phyloP scores from a whole-genome alignment of 2,113 vertebrate species.

The Onychostruthus taczanowskii region DNA sequence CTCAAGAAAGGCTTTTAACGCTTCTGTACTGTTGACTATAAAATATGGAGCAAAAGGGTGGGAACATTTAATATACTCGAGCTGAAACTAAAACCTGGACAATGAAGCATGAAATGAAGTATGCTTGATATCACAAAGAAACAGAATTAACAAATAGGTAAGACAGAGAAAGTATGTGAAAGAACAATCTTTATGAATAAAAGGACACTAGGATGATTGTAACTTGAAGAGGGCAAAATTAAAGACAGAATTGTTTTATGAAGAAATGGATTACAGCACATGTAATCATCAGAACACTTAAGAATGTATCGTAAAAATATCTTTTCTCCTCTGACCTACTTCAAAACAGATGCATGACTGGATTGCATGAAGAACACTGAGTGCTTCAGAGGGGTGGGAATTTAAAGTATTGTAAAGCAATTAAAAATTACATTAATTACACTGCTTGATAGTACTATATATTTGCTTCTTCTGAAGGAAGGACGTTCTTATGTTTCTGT shows the following conservation, averaged over 20 bases:
- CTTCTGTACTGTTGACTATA: not conserved
- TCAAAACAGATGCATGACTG: not conserved
- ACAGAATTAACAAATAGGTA: conserved; percentile 61
- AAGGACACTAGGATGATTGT: not conserved
- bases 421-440: conserved; percentile 47
- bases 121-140: conserved; percentile 46
- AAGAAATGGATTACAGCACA: not conserved
- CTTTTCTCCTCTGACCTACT: not conserved
- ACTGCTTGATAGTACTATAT: not conserved
- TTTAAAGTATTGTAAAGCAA: conserved; percentile 15
- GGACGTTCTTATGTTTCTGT: not conserved
- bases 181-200: conserved; percentile 27
- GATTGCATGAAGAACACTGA: not conserved
- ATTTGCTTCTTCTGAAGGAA: conserved; percentile 23
- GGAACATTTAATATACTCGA: conserved; percentile 42
- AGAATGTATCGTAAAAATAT: not conserved
- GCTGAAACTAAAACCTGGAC: conserved; percentile 59
- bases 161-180: conserved; percentile 8
- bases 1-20: conserved; percentile 35
- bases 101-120: conserved; percentile 69
- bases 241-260: not conserved
- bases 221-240: conserved; percentile 1
- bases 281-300: not conserved
- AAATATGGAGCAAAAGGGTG: conserved; percentile 53
- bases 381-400: not conserved